phyloP scores from a whole-genome alignment of 2,113 vertebrate species.

The Chiloscyllium plagiosum region DNA sequence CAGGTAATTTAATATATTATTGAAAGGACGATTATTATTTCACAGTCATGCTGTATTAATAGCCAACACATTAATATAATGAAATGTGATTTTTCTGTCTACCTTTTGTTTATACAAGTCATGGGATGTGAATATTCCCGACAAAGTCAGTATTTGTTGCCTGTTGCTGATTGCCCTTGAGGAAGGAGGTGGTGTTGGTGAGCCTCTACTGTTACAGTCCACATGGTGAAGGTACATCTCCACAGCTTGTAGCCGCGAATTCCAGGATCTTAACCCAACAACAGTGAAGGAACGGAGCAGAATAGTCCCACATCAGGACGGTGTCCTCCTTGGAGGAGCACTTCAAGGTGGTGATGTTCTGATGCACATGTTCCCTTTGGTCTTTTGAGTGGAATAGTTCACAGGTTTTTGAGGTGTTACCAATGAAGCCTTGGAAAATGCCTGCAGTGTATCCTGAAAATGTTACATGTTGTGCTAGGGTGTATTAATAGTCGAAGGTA shows the following conservation, averaged over 20 bases:
- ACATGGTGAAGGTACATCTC: neutral
- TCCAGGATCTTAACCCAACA: neutral
- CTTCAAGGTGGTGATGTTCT: neutral
- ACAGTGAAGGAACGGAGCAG: too few species aligned
- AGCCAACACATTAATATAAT: neutral
- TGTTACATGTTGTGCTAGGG: neutral
- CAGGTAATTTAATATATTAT: conserved; percentile 18
- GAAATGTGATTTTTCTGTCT: neutral
- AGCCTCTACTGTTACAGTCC: neutral
- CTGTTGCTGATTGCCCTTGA: neutral
- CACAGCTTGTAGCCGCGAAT: neutral
- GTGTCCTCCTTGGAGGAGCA: neutral
- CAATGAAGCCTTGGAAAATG: neutral
- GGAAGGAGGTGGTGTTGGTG: neutral
- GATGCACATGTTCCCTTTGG: neutral
- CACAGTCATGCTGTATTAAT: neutral
- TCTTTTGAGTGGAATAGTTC: neutral
- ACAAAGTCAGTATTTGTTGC: neutral
- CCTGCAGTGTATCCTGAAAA: neutral
- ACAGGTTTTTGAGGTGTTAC: neutral
- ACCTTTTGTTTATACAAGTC: neutral
- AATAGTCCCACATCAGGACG: neutral
- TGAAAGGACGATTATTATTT: neutral
- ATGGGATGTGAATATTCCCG: neutral
- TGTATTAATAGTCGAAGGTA: neutral